phyloP scores from a whole-genome alignment of 1,140 invertebrate genomes.

The Rhagoletis zephyria region DNA sequence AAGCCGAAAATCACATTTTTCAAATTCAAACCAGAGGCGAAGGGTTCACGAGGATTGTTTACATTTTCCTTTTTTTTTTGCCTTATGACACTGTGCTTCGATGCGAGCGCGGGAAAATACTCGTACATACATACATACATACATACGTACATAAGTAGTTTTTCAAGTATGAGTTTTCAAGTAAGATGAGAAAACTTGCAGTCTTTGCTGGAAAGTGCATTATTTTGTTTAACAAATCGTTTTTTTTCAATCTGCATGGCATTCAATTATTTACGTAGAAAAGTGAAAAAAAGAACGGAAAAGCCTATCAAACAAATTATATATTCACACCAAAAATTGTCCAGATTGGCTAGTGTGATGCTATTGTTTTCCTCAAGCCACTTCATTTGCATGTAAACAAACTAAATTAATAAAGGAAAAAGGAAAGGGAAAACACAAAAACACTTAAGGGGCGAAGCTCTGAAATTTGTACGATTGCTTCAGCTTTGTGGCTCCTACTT shows the following conservation, averaged over 20 bases:
- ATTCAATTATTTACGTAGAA: background rate
- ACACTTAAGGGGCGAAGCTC: background rate
- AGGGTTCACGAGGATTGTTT: background rate
- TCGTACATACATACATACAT: background rate
- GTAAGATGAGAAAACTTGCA: background rate
- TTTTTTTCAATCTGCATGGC: background rate
- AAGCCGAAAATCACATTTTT: constrained; percentile 7
- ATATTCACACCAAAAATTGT: constrained; percentile 33
- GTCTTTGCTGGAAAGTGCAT: background rate
- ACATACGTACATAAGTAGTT: background rate
- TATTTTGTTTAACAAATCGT: background rate
- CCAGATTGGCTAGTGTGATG: background rate
- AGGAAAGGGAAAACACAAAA: background rate
- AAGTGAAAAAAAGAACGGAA: background rate
- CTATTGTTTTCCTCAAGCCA: constrained; percentile 23
- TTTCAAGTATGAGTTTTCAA: background rate
- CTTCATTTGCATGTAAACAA: constrained; percentile 36
- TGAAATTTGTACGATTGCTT: background rate
- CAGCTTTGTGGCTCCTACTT: background rate
- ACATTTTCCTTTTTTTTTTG: background rate
- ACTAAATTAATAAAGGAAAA: no score
- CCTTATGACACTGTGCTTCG: background rate
- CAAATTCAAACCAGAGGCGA: background rate
- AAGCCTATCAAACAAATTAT: background rate
- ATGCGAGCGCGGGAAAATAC: background rate